Conservation (phyloP, 2,797 vertebrate genomes). For the Eremophila alpestris region DNA sequence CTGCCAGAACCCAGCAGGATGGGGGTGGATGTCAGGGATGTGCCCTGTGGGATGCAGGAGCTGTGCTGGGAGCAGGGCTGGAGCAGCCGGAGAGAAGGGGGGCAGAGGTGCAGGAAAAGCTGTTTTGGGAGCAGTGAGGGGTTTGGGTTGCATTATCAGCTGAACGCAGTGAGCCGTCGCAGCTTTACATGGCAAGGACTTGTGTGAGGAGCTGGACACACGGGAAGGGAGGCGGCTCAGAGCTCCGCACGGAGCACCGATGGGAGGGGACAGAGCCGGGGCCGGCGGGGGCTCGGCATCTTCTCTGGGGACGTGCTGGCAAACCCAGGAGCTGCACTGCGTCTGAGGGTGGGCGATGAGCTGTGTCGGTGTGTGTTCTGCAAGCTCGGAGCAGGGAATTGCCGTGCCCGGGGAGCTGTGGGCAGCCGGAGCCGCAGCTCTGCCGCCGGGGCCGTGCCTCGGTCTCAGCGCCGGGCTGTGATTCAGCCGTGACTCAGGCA, state of each 20-base stretch:
- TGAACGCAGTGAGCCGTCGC: accelerated
- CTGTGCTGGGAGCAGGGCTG: not conserved
- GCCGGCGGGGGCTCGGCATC: accelerated
- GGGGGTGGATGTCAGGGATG: not conserved
- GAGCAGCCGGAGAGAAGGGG: accelerated
- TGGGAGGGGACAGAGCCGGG: not conserved
- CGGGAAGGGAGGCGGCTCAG: not conserved
- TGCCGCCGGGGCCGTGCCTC: not conserved
- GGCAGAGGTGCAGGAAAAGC: not conserved
- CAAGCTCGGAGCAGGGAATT: not conserved
- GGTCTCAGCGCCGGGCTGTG: not conserved
- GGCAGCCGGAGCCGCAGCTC: not conserved
- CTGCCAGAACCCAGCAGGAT: not conserved
- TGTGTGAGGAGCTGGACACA: accelerated
- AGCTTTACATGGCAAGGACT: not conserved
- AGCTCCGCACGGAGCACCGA: not conserved
- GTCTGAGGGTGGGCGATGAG: accelerated
- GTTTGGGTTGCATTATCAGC: not conserved
- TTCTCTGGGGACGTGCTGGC: accelerated
- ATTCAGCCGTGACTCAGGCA: not conserved
- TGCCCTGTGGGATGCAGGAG: not conserved
- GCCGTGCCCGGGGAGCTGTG: not conserved
- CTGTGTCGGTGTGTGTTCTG: accelerated
- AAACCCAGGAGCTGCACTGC: not conserved
- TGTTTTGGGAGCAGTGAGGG: not conserved